These are phyloP conservation scores for Ornithoptera alexandrae DNA, from an alignment of 2,888 invertebrate genomes.

Conservation along the genomic window DNA sequence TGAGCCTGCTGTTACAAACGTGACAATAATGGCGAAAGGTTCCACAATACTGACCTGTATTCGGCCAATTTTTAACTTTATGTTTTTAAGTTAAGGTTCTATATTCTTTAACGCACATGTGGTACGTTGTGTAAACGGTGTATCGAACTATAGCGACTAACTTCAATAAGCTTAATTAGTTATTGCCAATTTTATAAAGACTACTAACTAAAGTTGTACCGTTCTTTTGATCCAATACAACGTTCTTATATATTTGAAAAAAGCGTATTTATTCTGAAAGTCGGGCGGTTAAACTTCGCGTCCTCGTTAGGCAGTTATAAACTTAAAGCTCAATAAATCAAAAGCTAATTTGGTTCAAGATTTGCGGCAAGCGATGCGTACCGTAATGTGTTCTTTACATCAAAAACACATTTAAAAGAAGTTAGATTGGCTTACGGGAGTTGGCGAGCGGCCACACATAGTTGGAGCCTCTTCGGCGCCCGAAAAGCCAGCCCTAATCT, in stretches of 20 bases:
- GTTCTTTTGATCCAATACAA: background rate
- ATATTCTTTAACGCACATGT: constrained; percentile 6
- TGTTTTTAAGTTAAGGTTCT: constrained; percentile 5
- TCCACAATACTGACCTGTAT: constrained; percentile 8
- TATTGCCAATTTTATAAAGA: constrained; percentile 13
- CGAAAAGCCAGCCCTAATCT: constrained; percentile 70
- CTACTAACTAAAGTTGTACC: background rate
- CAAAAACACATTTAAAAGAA: constrained; percentile 81
- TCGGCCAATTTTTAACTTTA: constrained; percentile 42
- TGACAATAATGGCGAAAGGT: constrained; percentile 26
- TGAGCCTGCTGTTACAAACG: constrained; percentile 66
- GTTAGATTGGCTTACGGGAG: constrained; percentile 79
- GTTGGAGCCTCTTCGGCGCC: constrained; percentile 70
- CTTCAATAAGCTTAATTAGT: constrained; percentile 29
- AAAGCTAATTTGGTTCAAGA: constrained; percentile 72
- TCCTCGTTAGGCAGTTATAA: constrained; percentile 27
- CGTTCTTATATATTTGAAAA: constrained; percentile 3
- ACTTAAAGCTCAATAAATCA: constrained; percentile 56
- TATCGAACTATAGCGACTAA: constrained; percentile 20
- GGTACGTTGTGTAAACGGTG: background rate
- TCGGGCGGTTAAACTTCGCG: background rate
- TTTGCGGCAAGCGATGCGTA: constrained; percentile 66
- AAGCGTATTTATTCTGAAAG: constrained; percentile 8
- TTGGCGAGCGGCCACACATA: constrained; percentile 74
- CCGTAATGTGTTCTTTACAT: constrained; percentile 77